Evolutionary conservation across 2,113 vertebrate species (phyloP).

Genomic region (Cololabis saira): DNA sequence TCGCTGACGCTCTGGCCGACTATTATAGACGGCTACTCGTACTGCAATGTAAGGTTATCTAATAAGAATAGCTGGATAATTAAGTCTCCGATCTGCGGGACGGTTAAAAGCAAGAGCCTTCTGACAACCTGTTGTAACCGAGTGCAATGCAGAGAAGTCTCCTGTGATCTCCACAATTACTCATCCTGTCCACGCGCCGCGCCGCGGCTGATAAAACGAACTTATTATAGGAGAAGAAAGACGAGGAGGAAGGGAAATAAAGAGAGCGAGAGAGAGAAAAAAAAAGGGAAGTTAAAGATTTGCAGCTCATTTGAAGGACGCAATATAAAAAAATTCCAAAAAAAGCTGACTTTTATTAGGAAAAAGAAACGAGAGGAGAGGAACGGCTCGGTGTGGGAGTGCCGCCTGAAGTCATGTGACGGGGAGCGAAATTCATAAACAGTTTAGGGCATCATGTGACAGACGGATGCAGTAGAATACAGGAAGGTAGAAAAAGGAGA

Average conservation of each 20-base stretch:
- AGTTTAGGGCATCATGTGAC: background rate
- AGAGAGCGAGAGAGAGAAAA: constrained; percentile 13
- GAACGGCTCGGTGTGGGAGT: constrained; percentile 8
- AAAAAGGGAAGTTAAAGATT: constrained; percentile 22
- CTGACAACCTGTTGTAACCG: constrained; percentile 74
- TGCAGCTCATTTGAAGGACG: constrained; percentile 48
- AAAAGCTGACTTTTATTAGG: constrained; percentile 36
- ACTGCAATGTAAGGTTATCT: constrained; percentile 33
- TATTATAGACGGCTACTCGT: constrained; percentile 11
- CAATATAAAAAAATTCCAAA: too few species aligned
- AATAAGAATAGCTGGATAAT: constrained; percentile 56
- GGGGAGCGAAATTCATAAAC: constrained; percentile 4
- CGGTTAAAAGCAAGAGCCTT: constrained; percentile 51
- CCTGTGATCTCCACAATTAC: constrained; percentile 74
- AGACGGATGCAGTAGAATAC: background rate
- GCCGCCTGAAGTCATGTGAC: constrained; percentile 4
- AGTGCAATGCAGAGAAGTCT: constrained; percentile 66
- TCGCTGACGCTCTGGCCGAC: constrained; percentile 3
- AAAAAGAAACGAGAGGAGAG: background rate
- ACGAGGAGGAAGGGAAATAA: constrained; percentile 33
- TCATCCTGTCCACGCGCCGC: constrained; percentile 64
- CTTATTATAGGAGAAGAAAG: constrained; percentile 64
- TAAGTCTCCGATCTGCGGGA: constrained; percentile 40
- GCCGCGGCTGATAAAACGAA: constrained; percentile 61
- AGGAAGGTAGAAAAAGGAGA: background rate